Evolutionary conservation across 2,888 invertebrate genomes (phyloP).

Genomic region (Allophyes oxyacanthae): DNA sequence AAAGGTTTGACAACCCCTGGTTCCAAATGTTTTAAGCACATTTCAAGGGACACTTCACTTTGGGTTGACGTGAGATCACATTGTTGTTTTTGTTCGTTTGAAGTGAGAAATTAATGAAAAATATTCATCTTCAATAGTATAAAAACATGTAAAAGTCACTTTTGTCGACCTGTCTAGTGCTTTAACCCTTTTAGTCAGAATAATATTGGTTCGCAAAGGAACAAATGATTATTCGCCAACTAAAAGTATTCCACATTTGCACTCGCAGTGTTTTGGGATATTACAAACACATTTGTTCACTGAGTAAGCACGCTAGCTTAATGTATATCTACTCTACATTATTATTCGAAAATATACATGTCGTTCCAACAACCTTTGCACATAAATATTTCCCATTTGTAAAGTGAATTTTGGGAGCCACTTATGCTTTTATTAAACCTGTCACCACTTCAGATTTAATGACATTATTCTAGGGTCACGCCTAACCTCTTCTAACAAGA

Average conservation of each 20-base stretch:
- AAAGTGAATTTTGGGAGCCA: conserved; percentile 25
- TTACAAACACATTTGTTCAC: conserved; percentile 37
- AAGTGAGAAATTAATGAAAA: conserved; percentile 36
- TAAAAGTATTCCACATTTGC: conserved; percentile 27
- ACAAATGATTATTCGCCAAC: conserved; percentile 40
- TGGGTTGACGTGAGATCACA: conserved; percentile 44
- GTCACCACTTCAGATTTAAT: conserved; percentile 23
- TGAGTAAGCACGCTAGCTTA: conserved; percentile 37
- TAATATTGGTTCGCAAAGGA: conserved; percentile 11
- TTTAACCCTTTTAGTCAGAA: conserved; percentile 11
- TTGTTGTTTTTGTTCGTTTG: conserved; percentile 35
- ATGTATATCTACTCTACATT: too few relatives aligned
- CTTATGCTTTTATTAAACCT: conserved; percentile 34
- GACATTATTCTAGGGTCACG: conserved; percentile 37
- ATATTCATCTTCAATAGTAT: conserved; percentile 21
- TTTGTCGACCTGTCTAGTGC: conserved; percentile 14
- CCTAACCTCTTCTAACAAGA: conserved; percentile 29
- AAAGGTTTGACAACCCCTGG: conserved; percentile 45
- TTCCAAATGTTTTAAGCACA: conserved; percentile 43
- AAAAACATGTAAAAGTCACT: conserved; percentile 20
- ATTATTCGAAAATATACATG: conserved; percentile 1
- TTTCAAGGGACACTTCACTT: conserved; percentile 44
- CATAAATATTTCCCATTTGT: conserved; percentile 15
- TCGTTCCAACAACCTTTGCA: conserved; percentile 24
- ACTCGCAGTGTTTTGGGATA: conserved; percentile 34